A percentile compares a stretch with the other conserved stretches of the same genome.
Evolutionary conservation across 1,140 invertebrate species (phyloP).

Genomic region (Heliothis virescens): DNA sequence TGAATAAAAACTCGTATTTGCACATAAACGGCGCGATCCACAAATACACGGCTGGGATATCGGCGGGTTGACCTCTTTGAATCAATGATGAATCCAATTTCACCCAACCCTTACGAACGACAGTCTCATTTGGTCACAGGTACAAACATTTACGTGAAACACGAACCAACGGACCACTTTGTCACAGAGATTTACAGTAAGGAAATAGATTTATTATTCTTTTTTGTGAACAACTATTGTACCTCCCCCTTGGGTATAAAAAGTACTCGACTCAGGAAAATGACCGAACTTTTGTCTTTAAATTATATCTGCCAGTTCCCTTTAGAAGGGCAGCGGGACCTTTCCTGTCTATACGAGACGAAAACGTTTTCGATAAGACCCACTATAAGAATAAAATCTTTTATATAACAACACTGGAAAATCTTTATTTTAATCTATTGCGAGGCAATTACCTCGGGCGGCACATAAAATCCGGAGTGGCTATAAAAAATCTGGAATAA

Average conservation of each 20-base stretch:
- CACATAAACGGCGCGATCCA: conserved; percentile 51
- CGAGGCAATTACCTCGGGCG: conserved; percentile 38
- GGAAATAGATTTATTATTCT: conserved; percentile 48
- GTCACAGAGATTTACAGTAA: conserved; percentile 44
- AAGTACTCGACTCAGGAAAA: conserved; percentile 45
- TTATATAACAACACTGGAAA: neutral
- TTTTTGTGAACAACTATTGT: conserved; percentile 47
- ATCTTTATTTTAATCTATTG: conserved; percentile 32
- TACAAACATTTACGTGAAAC: conserved; percentile 54
- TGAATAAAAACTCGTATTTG: conserved; percentile 51
- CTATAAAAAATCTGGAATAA: conserved; percentile 25
- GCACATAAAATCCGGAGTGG: conserved; percentile 22
- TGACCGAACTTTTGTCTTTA: conserved; percentile 46
- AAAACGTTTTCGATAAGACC: neutral
- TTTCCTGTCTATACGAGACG: neutral
- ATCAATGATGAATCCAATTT: conserved; percentile 59
- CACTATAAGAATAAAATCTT: no score
- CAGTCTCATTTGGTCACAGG: conserved; percentile 54
- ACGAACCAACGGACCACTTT: conserved; percentile 48
- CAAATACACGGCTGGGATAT: conserved; percentile 45
- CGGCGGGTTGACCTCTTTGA: conserved; percentile 54
- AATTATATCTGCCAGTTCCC: conserved; percentile 35
- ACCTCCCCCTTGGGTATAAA: conserved; percentile 35
- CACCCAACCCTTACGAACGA: conserved; percentile 46
- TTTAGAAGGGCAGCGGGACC: conserved; percentile 12